These are phyloP conservation scores for Phortica variegata DNA, from an alignment of 1,140 invertebrate species.

Conservation along the genomic window DNA sequence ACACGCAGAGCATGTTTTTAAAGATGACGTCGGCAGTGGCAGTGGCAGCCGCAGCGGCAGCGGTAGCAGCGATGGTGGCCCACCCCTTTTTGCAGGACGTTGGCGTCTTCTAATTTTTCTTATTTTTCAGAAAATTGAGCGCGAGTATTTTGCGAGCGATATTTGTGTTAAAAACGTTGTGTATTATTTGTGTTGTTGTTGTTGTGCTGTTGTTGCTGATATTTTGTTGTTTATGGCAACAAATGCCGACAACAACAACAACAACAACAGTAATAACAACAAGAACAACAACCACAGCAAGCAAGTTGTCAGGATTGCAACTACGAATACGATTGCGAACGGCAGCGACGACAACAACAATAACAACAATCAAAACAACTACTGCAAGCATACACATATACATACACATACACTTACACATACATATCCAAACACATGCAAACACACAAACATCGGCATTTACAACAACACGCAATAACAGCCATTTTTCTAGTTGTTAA, in stretches of 20 bases:
- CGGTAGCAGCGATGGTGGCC: constrained; percentile 12
- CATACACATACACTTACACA: too few species aligned
- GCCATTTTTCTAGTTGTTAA: constrained; percentile 58
- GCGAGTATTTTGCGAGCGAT: constrained; percentile 37
- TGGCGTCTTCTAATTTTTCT: constrained; percentile 19
- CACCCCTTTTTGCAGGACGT: constrained; percentile 34
- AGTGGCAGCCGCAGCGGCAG: not conserved
- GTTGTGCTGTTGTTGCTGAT: constrained; percentile 36
- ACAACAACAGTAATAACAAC: constrained; percentile 18
- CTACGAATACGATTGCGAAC: not conserved
- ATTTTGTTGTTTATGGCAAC: constrained; percentile 50
- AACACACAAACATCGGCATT: constrained; percentile 53
- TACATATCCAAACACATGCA: too few species aligned
- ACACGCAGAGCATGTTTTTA: too few species aligned
- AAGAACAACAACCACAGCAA: constrained; percentile 33
- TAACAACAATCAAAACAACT: not conserved
- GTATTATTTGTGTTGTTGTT: constrained; percentile 32
- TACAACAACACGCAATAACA: constrained; percentile 57
- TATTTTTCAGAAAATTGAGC: constrained; percentile 53
- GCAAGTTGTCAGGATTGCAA: not conserved
- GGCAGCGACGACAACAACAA: constrained; percentile 4
- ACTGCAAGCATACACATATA: constrained; percentile 5
- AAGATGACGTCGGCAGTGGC: too few species aligned
- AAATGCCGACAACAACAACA: constrained; percentile 37
- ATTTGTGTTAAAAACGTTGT: constrained; percentile 27